Conservation (phyloP, 2,888 invertebrate species). For the Troglohyphantes excavatus region DNA sequence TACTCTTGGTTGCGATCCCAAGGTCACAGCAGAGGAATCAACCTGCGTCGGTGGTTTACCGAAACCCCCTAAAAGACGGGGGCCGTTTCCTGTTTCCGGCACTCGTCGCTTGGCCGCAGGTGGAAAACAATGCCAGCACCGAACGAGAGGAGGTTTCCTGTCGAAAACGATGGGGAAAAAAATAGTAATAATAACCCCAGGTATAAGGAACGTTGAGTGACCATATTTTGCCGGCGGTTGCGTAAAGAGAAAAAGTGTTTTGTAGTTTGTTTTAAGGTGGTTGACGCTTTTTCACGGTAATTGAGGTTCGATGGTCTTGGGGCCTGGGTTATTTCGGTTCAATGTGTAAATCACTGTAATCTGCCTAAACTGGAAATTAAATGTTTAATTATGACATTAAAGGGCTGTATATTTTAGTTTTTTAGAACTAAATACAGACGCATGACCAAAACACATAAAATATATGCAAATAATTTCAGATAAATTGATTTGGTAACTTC, state of each 20-base stretch:
- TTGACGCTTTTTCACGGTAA: background rate
- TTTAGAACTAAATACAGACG: too few species aligned
- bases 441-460: too few species aligned
- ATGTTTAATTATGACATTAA: too few species aligned
- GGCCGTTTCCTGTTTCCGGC: conserved; percentile 72
- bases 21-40: conserved; percentile 55
- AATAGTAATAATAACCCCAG: background rate
- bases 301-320: background rate
- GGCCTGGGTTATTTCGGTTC: too few species aligned
- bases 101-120: conserved; percentile 50
- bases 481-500: too few species aligned
- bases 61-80: conserved; percentile 26
- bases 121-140: conserved; percentile 46
- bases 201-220: conserved; percentile 8
- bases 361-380: too few species aligned
- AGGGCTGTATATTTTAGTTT: too few species aligned
- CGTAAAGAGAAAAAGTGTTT: background rate
- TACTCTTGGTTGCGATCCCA: conserved; percentile 44
- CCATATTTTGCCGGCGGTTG: background rate
- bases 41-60: conserved; percentile 69
- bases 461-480: too few species aligned
- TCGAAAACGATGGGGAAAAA: conserved; percentile 11
- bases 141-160: conserved; percentile 65
- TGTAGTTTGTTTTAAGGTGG: background rate
- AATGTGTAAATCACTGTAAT: too few species aligned